Evolutionary conservation across 1,140 invertebrate species (phyloP).

Genomic region (Ericerus pela): DNA sequence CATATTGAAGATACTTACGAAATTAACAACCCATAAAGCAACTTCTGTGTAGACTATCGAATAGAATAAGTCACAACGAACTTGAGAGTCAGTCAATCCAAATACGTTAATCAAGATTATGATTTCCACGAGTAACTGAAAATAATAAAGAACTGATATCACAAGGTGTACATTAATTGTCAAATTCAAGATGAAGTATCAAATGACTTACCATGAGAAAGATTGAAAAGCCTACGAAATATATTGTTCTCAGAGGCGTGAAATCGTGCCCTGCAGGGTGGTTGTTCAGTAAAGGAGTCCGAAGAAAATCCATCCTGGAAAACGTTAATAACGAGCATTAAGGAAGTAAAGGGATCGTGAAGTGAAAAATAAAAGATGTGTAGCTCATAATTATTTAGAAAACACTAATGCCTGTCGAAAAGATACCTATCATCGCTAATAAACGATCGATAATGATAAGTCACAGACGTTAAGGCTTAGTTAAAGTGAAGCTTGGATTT

Average conservation of each 20-base stretch:
- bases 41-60: conserved; percentile 10
- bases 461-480: too few species aligned
- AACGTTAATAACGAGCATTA: too few species aligned
- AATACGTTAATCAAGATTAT: neutral
- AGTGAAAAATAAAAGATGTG: too few species aligned
- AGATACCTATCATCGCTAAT: too few species aligned
- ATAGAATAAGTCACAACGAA: conserved; percentile 11
- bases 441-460: too few species aligned
- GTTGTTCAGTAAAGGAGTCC: neutral
- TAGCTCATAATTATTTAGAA: too few species aligned
- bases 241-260: neutral
- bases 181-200: neutral
- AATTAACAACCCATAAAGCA: conserved; percentile 12
- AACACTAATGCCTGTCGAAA: too few species aligned
- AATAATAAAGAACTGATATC: neutral
- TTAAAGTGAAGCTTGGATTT: too few species aligned
- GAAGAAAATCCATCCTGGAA: too few species aligned
- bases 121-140: conserved; percentile 4
- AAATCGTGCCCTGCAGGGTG: neutral
- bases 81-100: conserved; percentile 3
- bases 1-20: conserved; percentile 3
- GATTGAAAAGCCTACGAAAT: neutral
- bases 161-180: neutral
- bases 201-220: neutral
- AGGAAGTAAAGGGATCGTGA: too few species aligned